Evolutionary conservation across 92 coral and sea anemone species (phyloP), one percentile per base, ranked within the genome.

Genomic region (Palythoa grandis): DNA sequence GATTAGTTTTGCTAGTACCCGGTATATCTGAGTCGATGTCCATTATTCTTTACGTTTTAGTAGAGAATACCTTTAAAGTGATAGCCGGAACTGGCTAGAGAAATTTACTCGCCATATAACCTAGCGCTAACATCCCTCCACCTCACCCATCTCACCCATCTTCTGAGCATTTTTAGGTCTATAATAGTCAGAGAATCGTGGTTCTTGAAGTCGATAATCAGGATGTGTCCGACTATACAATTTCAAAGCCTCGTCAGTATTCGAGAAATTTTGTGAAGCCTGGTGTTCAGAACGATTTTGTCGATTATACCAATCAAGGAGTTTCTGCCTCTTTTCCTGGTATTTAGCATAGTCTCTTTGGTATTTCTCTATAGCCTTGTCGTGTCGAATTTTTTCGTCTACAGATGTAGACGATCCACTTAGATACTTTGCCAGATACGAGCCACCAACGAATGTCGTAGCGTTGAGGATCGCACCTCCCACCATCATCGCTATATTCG

Each of bases 381-480:
- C 92, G 47, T 90, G 92, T 67, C 92, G 39, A n/a, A n/a, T 22
- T 83, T 84, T 88, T 68, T 88, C 88, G 23, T 19, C 58, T 2
- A 1, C 6, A 40, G 47, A n/a, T 6, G 24, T 17, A 0, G 14
- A 47, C 58, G 19, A n/a, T n/a, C 60, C 61, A 10, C 76, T 35
- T 0, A 90, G 20, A 48, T 82, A 90, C 70, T 53, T 90, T 77
- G 92, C 92, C 0, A 90, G 85, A 52, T 86, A 90, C 0, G 76
- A 68, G 11, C 92, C 88, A 7, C 92, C 92, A 54, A 75, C 74
- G 22, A 90, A 90, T 3, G 90, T 70, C 0, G 92, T 82, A 9
- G 92, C 92, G 35, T 90, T 90, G 0, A 90, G 78, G 19, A 90
- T 22, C 1, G 93, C 93, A 24, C 88, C 93, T 76, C 90, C 93